Conservation (phyloP, 2,113 vertebrate genomes). For the Zosterops japonicus region DNA sequence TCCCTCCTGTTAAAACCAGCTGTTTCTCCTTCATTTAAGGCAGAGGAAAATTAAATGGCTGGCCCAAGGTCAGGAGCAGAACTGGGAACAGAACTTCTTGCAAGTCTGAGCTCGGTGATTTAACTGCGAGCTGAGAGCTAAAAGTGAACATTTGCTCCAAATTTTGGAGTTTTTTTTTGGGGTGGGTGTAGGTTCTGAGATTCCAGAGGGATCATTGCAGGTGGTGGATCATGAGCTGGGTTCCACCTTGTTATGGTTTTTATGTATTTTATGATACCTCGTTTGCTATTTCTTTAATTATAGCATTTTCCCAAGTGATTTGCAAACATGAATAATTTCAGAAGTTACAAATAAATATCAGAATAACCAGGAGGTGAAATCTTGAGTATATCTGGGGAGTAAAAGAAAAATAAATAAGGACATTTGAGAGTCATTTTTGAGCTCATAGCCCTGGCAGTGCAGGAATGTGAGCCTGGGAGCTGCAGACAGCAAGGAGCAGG, state of each 20-base stretch:
- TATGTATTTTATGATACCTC: neutral
- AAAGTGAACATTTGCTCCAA: neutral
- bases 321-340: neutral
- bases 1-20: slow-evolving; percentile 34
- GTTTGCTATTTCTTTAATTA: neutral
- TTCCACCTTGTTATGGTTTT: neutral
- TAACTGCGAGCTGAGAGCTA: neutral
- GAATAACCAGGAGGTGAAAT: neutral
- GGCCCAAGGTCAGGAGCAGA: neutral
- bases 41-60: neutral
- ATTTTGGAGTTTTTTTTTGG: neutral
- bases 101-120: neutral
- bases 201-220: neutral
- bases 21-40: slow-evolving; percentile 28
- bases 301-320: neutral
- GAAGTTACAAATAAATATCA: neutral
- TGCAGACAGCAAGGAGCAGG: neutral
- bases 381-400: neutral
- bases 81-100: neutral
- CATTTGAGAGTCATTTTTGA: neutral
- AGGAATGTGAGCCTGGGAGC: neutral
- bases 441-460: neutral
- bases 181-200: neutral
- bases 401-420: neutral
- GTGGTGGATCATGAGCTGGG: neutral